phyloP scores from a whole-genome alignment of 2,888 invertebrate species.

The Amiota communis region DNA sequence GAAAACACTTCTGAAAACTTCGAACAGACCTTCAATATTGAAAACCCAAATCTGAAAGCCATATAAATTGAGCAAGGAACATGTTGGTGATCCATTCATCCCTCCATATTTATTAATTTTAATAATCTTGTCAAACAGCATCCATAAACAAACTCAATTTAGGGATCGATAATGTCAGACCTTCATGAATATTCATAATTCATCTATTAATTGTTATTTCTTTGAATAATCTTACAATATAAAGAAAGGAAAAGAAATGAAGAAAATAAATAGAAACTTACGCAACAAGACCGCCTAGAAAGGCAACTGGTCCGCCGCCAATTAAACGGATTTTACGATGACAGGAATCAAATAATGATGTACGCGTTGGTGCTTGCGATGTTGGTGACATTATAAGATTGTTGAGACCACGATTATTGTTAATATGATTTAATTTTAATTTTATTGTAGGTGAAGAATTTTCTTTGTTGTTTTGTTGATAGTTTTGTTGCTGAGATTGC shows the following conservation, averaged over 20 bases:
- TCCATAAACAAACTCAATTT: no score
- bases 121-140: no score
- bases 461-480: slow-evolving; percentile 19
- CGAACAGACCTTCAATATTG: no score
- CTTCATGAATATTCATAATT: no score
- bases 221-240: not conserved
- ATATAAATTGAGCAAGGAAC: no score
- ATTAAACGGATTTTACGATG: slow-evolving; percentile 82
- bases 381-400: slow-evolving; percentile 66
- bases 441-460: not conserved
- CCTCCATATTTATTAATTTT: no score
- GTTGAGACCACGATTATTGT: slow-evolving; percentile 9
- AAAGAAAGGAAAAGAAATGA: slow-evolving; percentile 31
- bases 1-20: no score
- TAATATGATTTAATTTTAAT: slow-evolving; percentile 1
- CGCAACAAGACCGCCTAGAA: slow-evolving; percentile 82
- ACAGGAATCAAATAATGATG: slow-evolving; percentile 82
- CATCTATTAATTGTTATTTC: no score
- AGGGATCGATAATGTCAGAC: no score
- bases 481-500: slow-evolving; percentile 20
- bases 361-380: slow-evolving; percentile 74
- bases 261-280: slow-evolving; percentile 74
- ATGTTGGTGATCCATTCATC: no score
- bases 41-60: no score
- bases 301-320: slow-evolving; percentile 79